A percentile compares a stretch with the other conserved stretches of the same genome.
Evolutionary conservation across 2,888 invertebrate genomes (phyloP).

Genomic region (Epirrita christyi): DNA sequence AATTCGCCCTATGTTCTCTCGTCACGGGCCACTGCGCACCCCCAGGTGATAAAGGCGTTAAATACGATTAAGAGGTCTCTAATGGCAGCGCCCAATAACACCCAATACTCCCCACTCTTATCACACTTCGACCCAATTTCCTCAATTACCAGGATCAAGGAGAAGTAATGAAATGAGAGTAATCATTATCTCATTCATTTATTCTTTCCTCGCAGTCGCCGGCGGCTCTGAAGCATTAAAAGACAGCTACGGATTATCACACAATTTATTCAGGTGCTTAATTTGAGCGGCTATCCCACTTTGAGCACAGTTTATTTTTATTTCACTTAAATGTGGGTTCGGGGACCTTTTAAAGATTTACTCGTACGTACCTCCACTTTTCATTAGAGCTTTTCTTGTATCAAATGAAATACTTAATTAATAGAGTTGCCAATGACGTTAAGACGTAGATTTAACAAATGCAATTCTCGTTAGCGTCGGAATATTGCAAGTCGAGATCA

Average conservation of each 20-base stretch:
- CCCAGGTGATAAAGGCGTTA: slow-evolving; percentile 79
- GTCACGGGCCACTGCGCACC: slow-evolving; percentile 72
- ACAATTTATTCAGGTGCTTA: slow-evolving; percentile 85
- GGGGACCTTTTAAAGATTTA: slow-evolving; percentile 67
- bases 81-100: slow-evolving; percentile 71
- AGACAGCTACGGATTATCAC: slow-evolving; percentile 82
- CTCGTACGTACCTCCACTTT: slow-evolving; percentile 56
- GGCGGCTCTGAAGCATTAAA: slow-evolving; percentile 75
- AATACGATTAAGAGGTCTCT: slow-evolving; percentile 78
- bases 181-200: slow-evolving; percentile 81
- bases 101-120: slow-evolving; percentile 69
- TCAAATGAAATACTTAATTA: slow-evolving; percentile 18
- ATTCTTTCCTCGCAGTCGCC: slow-evolving; percentile 69
- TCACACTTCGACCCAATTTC: slow-evolving; percentile 79
- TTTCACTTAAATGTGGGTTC: slow-evolving; percentile 75
- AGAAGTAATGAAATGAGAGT: slow-evolving; percentile 82
- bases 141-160: slow-evolving; percentile 82
- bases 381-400: slow-evolving; percentile 60
- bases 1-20: slow-evolving; percentile 54
- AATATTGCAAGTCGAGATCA: slow-evolving; percentile 41
- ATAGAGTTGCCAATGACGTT: slow-evolving; percentile 12
- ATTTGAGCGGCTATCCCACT: slow-evolving; percentile 81
- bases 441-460: slow-evolving; percentile 40
- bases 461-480: slow-evolving; percentile 48
- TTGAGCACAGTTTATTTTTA: slow-evolving; percentile 80